Percentiles rank a stretch among this genome's conserved stretches.
phyloP scores from a whole-genome alignment of 2,888 invertebrate genomes.

The Leptinotarsa juncta region DNA sequence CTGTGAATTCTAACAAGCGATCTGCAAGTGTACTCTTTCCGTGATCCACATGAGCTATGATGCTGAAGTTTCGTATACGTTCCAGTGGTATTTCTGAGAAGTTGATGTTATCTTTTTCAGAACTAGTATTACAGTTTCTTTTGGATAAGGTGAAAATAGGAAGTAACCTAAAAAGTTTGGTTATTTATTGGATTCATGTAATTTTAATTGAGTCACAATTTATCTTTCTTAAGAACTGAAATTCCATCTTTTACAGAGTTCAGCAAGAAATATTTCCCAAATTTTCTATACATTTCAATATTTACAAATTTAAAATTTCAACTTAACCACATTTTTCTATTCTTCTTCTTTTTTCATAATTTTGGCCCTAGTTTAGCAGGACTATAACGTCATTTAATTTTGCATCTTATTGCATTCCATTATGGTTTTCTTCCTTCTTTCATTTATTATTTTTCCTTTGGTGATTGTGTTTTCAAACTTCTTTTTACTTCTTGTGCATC shows the following conservation, averaged over 20 bases:
- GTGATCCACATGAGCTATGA: conserved; percentile 99
- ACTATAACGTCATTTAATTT: too few species aligned
- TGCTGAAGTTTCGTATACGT: conserved; percentile 91
- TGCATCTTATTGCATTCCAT: too few species aligned
- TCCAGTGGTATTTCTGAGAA: conserved; percentile 65
- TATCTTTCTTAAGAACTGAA: conserved; percentile 7
- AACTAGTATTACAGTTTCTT: conserved; percentile 17
- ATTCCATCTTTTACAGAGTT: not conserved
- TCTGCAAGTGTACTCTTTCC: conserved; percentile 98
- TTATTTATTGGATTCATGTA: not conserved
- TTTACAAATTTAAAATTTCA: not conserved
- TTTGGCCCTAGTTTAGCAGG: not conserved
- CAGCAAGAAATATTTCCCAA: not conserved
- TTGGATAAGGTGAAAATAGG: conserved; percentile 18
- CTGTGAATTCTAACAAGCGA: conserved; percentile 91
- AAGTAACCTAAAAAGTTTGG: conserved; percentile 25
- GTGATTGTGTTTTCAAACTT: too few species aligned
- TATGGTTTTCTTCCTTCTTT: too few species aligned
- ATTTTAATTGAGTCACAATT: not conserved
- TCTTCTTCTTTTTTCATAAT: not conserved
- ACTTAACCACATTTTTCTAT: not conserved
- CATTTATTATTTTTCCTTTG: too few species aligned
- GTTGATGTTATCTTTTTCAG: conserved; percentile 31
- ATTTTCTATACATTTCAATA: conserved; percentile 7
- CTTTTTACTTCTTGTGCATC: too few species aligned